Percentiles rank a stretch among this genome's conserved stretches.
Conservation (phyloP, 2,888 invertebrate genomes). For the Drosophila formosana region DNA sequence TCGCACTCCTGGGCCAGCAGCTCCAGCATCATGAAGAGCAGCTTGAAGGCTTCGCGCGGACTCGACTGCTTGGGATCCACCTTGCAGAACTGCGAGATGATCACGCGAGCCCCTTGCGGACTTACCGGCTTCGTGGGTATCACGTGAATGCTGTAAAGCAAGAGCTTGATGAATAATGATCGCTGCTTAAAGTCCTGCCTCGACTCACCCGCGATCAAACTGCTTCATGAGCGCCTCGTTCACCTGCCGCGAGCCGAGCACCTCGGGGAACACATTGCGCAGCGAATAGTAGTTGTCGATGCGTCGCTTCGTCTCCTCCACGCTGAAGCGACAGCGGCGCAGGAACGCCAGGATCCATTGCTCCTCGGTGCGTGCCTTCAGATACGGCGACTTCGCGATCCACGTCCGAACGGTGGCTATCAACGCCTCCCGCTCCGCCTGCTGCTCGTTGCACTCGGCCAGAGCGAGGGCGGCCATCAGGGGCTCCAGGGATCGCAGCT, state of each 20-base stretch:
- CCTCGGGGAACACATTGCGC: slow-evolving; percentile 73
- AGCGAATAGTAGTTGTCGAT: slow-evolving; percentile 75
- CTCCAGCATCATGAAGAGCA: slow-evolving; percentile 78
- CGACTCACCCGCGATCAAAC: slow-evolving; percentile 67
- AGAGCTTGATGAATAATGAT: rapidly evolving
- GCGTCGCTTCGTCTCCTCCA: slow-evolving; percentile 76
- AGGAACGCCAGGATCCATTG: slow-evolving; percentile 71
- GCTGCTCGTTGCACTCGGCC: slow-evolving; percentile 73
- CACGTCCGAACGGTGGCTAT: slow-evolving; percentile 63
- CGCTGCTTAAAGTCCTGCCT: background rate
- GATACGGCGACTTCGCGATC: slow-evolving; percentile 71
- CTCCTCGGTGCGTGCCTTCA: slow-evolving; percentile 65
- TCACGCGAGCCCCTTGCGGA: slow-evolving; percentile 61
- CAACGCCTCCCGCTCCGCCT: slow-evolving; percentile 39
- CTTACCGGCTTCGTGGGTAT: slow-evolving; percentile 66
- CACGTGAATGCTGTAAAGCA: slow-evolving; percentile 63
- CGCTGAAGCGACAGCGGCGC: slow-evolving; percentile 72
- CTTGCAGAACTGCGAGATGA: slow-evolving; percentile 76
- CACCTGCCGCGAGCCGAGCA: slow-evolving; percentile 65
- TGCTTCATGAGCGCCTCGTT: slow-evolving; percentile 61
- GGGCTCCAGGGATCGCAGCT: slow-evolving; percentile 50
- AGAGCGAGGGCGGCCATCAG: slow-evolving; percentile 62
- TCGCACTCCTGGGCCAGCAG: slow-evolving; percentile 74
- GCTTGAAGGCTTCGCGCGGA: slow-evolving; percentile 75
- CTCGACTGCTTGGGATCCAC: slow-evolving; percentile 70